Base-by-base conservation (phyloP, 1,140 invertebrate species). In the Reticulitermes speratus region DNA sequence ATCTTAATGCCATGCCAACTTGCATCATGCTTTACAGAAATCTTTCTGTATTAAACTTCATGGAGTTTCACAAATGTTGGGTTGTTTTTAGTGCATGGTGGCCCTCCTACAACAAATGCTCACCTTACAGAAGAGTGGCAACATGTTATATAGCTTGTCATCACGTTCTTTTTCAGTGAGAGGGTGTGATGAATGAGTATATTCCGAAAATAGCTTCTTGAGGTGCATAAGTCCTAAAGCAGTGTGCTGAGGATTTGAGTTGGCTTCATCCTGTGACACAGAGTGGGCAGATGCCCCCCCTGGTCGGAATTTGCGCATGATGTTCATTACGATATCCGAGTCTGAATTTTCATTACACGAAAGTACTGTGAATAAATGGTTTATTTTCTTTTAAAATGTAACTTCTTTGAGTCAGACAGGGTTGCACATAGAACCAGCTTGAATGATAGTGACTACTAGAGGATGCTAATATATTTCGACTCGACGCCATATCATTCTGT, bases 71-170 rank as follows among this genome's bases (percentile, higher is more conserved):
- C 38, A n/a, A n/a, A n/a, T n/a, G 38, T 2, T 2, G 38, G 38
- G 38, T 2, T 38, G 38, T 38, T 38, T 38, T 38, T 38, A 38
- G 2, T 38, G 5, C 38, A 38, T 38, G 38, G 38, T 38, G 38
- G 38, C 38, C 38, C 38, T 38, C 38, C 38, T 55, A 21, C 14
- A 55, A 5, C 19, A 55, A 55, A 55, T 55, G 3, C 52, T 55
- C 93, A 99, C 98, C 94, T 99, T 99, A 92, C 97, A 98, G 92
- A 99, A 99, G 19, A 99, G 92, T 81, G 98, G 98, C 88, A 99
- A 93, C 97, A 99, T 99, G 91, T 98, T 98, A 91, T 99, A 99
- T 1, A 99, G 93, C 91, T 98, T 98, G 89, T 97, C 96, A 91
- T 99, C 97, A 87, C 96, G 95, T 91, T 99, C 97, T 86, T 94